Percentiles rank a stretch among this genome's conserved stretches.
These are phyloP conservation scores for Cinara cedri DNA, from an alignment of 2,888 invertebrate species.

Conservation along the genomic window DNA sequence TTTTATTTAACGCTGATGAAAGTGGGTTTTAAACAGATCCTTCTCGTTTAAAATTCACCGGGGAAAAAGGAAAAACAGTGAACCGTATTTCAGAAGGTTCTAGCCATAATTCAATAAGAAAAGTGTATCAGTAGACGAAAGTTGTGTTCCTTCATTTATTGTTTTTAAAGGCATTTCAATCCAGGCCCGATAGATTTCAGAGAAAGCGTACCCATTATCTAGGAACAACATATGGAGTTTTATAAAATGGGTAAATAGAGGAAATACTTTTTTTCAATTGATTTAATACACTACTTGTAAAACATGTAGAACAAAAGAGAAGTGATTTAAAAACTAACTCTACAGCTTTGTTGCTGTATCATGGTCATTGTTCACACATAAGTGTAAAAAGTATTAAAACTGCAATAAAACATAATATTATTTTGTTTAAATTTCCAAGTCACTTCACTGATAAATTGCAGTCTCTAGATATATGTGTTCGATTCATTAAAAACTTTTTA, in stretches of 20 bases:
- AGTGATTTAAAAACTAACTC: not conserved
- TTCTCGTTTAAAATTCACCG: slow-evolving; percentile 59
- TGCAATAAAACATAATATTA: slow-evolving; percentile 8
- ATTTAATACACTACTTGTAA: not conserved
- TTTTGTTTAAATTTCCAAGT: slow-evolving; percentile 1
- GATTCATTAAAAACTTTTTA: not conserved
- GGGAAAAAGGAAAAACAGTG: slow-evolving; percentile 60
- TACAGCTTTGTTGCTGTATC: not conserved
- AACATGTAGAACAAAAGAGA: not conserved
- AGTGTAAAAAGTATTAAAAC: not conserved
- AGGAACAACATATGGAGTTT: slow-evolving; percentile 53
- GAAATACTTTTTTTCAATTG: slow-evolving; percentile 28
- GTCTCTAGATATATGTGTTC: not conserved
- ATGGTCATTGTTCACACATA: slow-evolving; percentile 9
- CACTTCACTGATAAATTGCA: not conserved
- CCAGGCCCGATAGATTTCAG: slow-evolving; percentile 59
- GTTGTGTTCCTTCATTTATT: slow-evolving; percentile 60
- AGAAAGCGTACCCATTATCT: slow-evolving; percentile 59
- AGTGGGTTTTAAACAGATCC: slow-evolving; percentile 60
- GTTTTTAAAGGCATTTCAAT: slow-evolving; percentile 60
- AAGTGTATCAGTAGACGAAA: slow-evolving; percentile 59
- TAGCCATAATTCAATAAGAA: slow-evolving; percentile 60
- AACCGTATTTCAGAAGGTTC: slow-evolving; percentile 60
- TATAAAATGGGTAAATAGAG: slow-evolving; percentile 61
- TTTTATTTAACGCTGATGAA: slow-evolving; percentile 60